These are phyloP conservation scores for Venturia canescens DNA, from an alignment of 1,140 invertebrate genomes.

Conservation along the genomic window DNA sequence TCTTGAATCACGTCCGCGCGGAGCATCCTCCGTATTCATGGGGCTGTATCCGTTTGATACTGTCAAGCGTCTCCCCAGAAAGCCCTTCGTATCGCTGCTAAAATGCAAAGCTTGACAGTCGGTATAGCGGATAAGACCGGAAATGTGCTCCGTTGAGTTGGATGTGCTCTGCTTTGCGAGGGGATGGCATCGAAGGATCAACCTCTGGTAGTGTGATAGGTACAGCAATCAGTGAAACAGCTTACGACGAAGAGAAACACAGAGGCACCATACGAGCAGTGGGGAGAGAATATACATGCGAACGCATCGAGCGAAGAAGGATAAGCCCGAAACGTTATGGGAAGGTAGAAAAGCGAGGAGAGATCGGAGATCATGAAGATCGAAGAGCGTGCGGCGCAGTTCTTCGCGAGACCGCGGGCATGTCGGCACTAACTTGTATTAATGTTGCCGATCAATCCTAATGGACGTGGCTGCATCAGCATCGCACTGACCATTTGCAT, in stretches of 20 bases:
- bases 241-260: background rate
- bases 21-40: no score
- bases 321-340: conserved; percentile 29
- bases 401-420: conserved; percentile 59
- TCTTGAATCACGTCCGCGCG: no score
- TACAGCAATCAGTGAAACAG: conserved; percentile 24
- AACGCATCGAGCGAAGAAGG: background rate
- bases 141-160: conserved; percentile 21
- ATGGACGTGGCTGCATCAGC: conserved; percentile 72
- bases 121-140: no score
- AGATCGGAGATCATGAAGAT: conserved; percentile 35
- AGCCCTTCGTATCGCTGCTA: no score
- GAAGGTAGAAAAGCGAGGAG: conserved; percentile 31
- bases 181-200: conserved; percentile 21
- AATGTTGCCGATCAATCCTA: conserved; percentile 76
- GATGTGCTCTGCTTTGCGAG: background rate
- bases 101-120: no score
- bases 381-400: conserved; percentile 45
- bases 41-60: no score
- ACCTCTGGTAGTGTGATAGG: conserved; percentile 19
- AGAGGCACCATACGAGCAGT: background rate
- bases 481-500: conserved; percentile 70
- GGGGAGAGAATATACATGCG: background rate
- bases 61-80: no score
- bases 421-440: conserved; percentile 76